Conservation (phyloP, 2,888 invertebrate genomes). For the Tanaodytes sp. region DNA sequence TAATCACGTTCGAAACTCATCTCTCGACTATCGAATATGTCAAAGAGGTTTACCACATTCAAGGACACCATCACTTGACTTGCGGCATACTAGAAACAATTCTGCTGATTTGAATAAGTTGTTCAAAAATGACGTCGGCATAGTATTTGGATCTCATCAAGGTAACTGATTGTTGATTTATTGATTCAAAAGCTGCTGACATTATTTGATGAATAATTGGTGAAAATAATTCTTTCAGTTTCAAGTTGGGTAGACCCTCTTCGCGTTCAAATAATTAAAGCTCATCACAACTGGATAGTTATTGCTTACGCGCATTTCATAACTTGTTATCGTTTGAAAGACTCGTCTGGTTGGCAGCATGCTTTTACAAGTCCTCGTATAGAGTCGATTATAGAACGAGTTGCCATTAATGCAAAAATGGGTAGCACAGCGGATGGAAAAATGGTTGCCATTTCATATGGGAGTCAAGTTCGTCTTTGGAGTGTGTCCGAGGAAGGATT, state of each 20-base stretch:
- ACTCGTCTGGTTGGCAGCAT: constrained; percentile 96
- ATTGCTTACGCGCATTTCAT: constrained; percentile 97
- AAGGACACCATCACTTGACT: constrained; percentile 86
- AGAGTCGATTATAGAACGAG: constrained; percentile 89
- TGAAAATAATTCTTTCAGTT: constrained; percentile 77
- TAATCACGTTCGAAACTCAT: constrained; percentile 83
- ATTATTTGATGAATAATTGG: too few species aligned
- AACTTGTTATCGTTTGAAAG: constrained; percentile 94
- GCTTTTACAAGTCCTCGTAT: constrained; percentile 95
- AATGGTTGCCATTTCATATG: constrained; percentile 89
- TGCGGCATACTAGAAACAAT: constrained; percentile 82
- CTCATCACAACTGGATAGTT: constrained; percentile 98
- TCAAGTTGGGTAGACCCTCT: constrained; percentile 87
- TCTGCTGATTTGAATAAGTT: constrained; percentile 84
- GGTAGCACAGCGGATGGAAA: constrained; percentile 76
- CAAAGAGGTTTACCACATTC: constrained; percentile 79
- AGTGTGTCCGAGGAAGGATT: constrained; percentile 84
- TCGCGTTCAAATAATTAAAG: constrained; percentile 93
- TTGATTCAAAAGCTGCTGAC: too few species aligned
- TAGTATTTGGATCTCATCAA: constrained; percentile 79
- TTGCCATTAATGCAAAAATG: constrained; percentile 88
- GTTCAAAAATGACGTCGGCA: constrained; percentile 81
- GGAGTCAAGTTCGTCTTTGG: constrained; percentile 85
- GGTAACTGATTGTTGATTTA: constrained; percentile 58
- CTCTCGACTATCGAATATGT: constrained; percentile 81